phyloP scores from a whole-genome alignment of 2,888 invertebrate species.

The Xestia rhomboidea region DNA sequence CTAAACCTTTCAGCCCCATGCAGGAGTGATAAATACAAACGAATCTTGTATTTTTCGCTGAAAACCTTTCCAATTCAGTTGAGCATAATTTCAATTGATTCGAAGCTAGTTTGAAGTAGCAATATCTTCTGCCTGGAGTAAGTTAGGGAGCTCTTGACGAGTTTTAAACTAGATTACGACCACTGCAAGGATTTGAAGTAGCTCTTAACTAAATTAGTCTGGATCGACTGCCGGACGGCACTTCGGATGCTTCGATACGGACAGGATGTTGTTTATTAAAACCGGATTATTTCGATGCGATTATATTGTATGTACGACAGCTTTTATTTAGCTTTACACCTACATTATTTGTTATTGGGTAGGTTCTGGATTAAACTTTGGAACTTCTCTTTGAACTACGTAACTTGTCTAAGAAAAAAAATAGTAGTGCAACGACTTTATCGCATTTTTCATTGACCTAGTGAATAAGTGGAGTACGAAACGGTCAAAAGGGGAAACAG shows the following conservation, averaged over 20 bases:
- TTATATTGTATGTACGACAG: not conserved
- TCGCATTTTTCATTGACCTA: not conserved
- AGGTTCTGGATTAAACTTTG: not conserved
- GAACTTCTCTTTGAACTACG: not conserved
- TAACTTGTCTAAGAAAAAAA: not conserved
- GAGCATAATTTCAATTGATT: conserved; percentile 21
- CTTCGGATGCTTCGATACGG: not conserved
- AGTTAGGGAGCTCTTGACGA: conserved; percentile 30
- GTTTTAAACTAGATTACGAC: conserved; percentile 45
- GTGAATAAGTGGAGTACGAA: conserved; percentile 11
- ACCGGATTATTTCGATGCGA: not conserved
- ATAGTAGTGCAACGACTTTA: not conserved
- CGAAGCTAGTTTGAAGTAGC: conserved; percentile 21
- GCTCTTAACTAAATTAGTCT: conserved; percentile 38
- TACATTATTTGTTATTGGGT: not conserved
- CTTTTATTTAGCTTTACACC: not conserved
- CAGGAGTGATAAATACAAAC: not conserved
- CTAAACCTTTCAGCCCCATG: not conserved
- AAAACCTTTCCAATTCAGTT: conserved; percentile 6
- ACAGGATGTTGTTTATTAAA: not conserved
- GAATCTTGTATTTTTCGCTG: not conserved
- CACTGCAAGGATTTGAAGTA: conserved; percentile 26
- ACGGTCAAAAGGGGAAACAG: conserved; percentile 11
- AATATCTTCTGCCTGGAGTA: conserved; percentile 27
- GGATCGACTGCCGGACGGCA: conserved; percentile 19